These are phyloP conservation scores for Temnothorax curvispinosus DNA, from an alignment of 1,140 invertebrate species.

Conservation along the genomic window DNA sequence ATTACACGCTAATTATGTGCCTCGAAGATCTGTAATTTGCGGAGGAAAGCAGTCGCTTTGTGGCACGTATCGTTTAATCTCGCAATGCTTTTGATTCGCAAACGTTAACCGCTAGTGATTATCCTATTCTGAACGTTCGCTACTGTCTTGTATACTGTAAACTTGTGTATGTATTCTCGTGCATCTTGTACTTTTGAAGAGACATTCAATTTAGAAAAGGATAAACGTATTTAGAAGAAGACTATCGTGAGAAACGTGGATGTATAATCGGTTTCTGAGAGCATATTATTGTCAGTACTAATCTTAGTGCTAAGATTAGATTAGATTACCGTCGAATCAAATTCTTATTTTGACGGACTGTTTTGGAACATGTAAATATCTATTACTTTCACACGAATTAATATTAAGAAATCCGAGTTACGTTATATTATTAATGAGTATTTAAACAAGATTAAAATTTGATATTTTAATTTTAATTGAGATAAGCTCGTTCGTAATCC, in stretches of 20 bases:
- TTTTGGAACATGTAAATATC: neutral
- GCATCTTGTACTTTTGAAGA: neutral
- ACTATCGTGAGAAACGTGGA: neutral
- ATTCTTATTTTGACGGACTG: neutral
- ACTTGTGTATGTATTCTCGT: neutral
- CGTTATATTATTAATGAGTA: neutral
- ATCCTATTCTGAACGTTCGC: conserved; percentile 29
- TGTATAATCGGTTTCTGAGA: neutral
- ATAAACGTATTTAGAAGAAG: neutral
- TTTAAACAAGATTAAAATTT: neutral
- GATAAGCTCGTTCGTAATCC: neutral
- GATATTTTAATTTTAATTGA: neutral
- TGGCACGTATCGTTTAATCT: conserved; percentile 34
- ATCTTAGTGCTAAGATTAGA: neutral
- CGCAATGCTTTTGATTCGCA: conserved; percentile 39
- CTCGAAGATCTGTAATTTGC: conserved; percentile 53
- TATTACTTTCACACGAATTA: neutral
- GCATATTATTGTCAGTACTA: neutral
- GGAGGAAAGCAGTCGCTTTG: neutral
- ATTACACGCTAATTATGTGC: conserved; percentile 47
- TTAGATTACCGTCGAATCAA: neutral
- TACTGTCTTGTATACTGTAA: conserved; percentile 1
- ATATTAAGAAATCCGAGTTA: neutral
- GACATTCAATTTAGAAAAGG: neutral
- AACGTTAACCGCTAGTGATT: conserved; percentile 31